phyloP scores from a whole-genome alignment of 2,113 vertebrate species.

The Menura novaehollandiae region DNA sequence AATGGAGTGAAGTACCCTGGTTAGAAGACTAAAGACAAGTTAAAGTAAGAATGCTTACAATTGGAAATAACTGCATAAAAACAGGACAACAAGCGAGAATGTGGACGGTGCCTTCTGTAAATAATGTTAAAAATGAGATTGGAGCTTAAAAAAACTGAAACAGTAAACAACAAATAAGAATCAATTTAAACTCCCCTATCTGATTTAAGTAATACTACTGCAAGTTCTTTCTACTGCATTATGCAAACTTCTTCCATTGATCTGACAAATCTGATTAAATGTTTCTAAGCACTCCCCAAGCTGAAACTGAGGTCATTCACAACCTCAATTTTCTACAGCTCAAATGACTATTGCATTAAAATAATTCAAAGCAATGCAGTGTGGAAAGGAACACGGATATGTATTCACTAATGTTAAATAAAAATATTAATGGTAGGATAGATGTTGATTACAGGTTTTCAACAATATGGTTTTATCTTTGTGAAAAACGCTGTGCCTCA shows the following conservation, averaged over 20 bases:
- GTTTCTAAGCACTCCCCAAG: background rate
- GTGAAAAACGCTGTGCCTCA: background rate
- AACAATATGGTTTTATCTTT: background rate
- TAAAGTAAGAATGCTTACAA: background rate
- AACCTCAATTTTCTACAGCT: background rate
- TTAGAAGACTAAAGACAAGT: background rate
- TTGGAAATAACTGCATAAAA: background rate
- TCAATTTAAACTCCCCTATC: background rate
- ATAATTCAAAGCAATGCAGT: background rate
- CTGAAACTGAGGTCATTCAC: background rate
- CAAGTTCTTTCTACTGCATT: background rate
- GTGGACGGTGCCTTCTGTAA: background rate
- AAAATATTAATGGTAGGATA: background rate
- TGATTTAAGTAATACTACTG: background rate
- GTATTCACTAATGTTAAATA: background rate
- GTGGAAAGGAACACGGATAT: background rate
- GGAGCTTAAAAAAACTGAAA: background rate
- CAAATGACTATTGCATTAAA: background rate
- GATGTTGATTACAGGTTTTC: background rate
- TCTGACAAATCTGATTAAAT: conserved; percentile 27
- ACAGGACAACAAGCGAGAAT: background rate
- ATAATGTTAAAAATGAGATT: background rate
- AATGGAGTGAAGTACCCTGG: background rate
- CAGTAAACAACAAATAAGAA: background rate
- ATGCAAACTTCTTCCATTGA: conserved; percentile 1